Evolutionary conservation across 1,140 invertebrate genomes (phyloP).

Genomic region (Sarcophaga peregrina): DNA sequence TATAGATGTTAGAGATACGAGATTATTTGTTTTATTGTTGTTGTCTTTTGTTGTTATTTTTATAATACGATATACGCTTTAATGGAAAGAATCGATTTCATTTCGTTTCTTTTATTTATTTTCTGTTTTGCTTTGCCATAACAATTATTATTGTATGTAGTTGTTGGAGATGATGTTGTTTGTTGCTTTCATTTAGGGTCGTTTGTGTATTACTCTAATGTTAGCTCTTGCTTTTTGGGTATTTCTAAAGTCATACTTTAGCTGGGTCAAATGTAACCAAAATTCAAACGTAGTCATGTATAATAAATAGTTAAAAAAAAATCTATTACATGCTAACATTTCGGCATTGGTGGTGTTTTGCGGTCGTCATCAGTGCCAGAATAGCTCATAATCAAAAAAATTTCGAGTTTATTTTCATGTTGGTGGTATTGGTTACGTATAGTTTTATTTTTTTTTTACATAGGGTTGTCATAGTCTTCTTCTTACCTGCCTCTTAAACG

Average conservation of each 20-base stretch:
- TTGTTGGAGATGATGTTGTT: neutral
- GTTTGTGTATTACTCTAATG: neutral
- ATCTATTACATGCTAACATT: neutral
- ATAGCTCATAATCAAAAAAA: neutral
- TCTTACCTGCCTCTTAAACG: conserved; percentile 1
- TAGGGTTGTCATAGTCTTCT: neutral
- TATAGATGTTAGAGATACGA: neutral
- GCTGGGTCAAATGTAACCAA: conserved; percentile 3
- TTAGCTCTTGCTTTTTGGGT: neutral
- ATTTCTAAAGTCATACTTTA: neutral
- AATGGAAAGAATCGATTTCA: conserved; percentile 39
- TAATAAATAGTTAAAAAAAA: neutral
- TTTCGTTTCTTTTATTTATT: conserved; percentile 16
- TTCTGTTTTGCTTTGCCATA: conserved; percentile 13
- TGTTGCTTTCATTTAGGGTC: neutral
- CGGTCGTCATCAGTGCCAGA: neutral
- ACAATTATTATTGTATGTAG: neutral
- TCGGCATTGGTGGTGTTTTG: neutral
- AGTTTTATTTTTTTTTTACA: neutral
- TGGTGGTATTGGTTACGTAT: neutral
- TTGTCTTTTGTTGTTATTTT: neutral
- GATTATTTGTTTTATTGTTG: neutral
- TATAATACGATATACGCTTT: neutral
- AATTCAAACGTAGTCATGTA: neutral
- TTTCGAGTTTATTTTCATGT: neutral